Evolutionary conservation across 2,113 vertebrate species (phyloP), one percentile per base, ranked within the genome.

Genomic region (Piaya cayana): DNA sequence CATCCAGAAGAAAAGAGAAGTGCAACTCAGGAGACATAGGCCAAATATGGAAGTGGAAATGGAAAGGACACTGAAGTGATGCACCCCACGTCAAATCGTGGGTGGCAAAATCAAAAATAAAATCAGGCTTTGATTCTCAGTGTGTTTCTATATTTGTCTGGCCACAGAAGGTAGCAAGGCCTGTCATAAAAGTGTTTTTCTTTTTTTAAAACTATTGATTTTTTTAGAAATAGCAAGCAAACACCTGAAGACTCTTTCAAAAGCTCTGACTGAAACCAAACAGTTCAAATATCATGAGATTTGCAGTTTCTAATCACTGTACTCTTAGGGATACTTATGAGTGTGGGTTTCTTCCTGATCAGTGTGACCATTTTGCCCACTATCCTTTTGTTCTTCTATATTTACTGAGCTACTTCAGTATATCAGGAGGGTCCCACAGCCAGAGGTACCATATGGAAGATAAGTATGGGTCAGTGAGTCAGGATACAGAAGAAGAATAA

Each of bases 91-190:
- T 58, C 39, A 84, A 52, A 82, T 16, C 0, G 0, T 55, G 43
- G 26, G 47, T 79, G 30, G 29, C 30, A 90, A 77, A 93, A 71
- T 42, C 9, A 86, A 75, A 86, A 91, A 78, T 39, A 83, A 78
- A 87, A 36, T 4, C 25, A 58, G 6, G 23, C 32, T 91, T 93
- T 56, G 29, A 36, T 71, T 93, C 43, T 70, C n/a, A 26, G 6
- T 30, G 14, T 39, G 26, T 43, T 86, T 81, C 72, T 78, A 18
- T 88, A 78, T 86, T 56, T 55, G 8, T 55, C 78, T 78, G 60
- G 36, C 34, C 27, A 75, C 1, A 2, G 23, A 86, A 83, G n/a
- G 80, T 71, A 49, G 34, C 19, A 58, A 22, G 13, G 6, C n/a
- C 86, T 70, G 64, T 18, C 82, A 86, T 56, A 56, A 59, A 83